Percentiles rank a stretch among this genome's conserved stretches.
phyloP scores from a whole-genome alignment of 2,797 vertebrate species.

The Serranus cabrilla region DNA sequence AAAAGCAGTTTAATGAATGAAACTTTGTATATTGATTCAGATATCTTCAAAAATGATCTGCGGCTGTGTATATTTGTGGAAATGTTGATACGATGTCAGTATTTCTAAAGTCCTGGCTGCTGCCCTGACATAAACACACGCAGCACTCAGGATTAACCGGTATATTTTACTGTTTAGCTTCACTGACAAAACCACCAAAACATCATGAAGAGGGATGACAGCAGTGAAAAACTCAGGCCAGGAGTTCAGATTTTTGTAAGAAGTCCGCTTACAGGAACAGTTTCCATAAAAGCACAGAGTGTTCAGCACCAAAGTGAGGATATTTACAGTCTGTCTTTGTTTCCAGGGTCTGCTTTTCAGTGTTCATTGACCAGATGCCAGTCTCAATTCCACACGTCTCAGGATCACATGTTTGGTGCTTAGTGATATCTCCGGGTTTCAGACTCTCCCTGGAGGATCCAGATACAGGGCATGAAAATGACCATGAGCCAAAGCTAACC shows the following conservation, averaged over 20 bases:
- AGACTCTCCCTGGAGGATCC: conserved; percentile 80
- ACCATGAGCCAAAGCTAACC: conserved; percentile 72
- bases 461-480: conserved; percentile 78
- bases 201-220: neutral
- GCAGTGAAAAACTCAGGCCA: conserved; percentile 7
- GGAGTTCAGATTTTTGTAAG: conserved; percentile 32
- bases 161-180: conserved; percentile 20
- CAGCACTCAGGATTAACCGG: neutral
- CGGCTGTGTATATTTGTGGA: conserved; percentile 5
- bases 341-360: conserved; percentile 72
- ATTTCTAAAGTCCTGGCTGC: neutral
- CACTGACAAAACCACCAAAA: conserved; percentile 4
- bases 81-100: neutral
- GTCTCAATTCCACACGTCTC: conserved; percentile 75
- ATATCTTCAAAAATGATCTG: neutral
- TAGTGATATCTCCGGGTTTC: conserved; percentile 80
- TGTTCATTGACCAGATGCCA: conserved; percentile 73
- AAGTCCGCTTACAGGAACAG: conserved; percentile 15
- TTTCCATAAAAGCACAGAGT: conserved; percentile 40
- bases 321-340: conserved; percentile 66
- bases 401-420: conserved; percentile 79
- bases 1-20: neutral
- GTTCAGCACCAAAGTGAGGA: conserved; percentile 56
- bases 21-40: neutral
- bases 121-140: neutral